Conservation (phyloP, 1,140 invertebrate genomes). For the Alviniconcha marisindica region DNA sequence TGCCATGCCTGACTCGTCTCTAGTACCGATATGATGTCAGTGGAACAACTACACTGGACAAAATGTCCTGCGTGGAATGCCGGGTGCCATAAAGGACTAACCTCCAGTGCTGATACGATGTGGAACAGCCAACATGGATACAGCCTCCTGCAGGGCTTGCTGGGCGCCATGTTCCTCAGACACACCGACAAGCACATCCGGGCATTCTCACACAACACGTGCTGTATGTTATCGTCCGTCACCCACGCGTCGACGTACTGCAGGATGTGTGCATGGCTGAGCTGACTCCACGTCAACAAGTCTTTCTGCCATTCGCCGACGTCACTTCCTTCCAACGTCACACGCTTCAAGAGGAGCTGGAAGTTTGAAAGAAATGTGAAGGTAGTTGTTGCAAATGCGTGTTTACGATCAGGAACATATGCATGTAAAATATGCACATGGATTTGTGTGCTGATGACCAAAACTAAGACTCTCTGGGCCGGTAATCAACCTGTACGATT, state of each 20-base stretch:
- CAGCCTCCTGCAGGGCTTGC: not conserved
- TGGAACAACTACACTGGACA: no score
- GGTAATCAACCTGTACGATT: no score
- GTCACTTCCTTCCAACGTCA: not conserved
- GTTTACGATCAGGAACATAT: no score
- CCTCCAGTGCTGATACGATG: not conserved
- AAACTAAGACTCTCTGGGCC: no score
- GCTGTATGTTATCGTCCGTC: not conserved
- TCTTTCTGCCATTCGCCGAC: not conserved
- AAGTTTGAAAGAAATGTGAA: no score
- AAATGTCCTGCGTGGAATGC: not conserved
- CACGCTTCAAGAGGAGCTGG: slow-evolving; percentile 1
- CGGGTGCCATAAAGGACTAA: not conserved
- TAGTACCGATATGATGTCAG: no score
- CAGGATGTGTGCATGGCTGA: not conserved
- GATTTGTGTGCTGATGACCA: no score
- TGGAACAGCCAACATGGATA: not conserved
- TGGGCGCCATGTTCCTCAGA: not conserved
- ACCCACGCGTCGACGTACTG: not conserved
- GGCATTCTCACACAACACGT: not conserved
- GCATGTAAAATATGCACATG: no score
- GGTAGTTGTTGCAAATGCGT: no score
- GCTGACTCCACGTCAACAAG: not conserved
- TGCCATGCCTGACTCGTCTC: no score
- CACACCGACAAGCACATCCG: not conserved